phyloP scores from a whole-genome alignment of 2,888 invertebrate genomes.

The Campopleginae sp. region DNA sequence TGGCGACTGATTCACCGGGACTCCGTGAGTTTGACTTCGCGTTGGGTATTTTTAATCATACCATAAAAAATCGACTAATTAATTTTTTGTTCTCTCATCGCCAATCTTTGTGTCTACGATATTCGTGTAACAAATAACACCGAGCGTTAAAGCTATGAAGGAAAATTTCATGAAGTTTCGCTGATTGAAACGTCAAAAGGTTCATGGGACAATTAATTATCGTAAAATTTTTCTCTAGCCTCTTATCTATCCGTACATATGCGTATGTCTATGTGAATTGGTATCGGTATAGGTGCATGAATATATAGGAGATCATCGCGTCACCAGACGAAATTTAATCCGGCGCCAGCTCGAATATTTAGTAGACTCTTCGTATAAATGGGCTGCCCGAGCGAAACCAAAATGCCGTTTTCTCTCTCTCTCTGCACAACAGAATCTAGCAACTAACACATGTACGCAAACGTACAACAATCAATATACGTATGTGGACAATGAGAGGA shows the following conservation, averaged over 20 bases:
- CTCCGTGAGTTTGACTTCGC: too few relatives aligned
- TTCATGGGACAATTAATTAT: not conserved
- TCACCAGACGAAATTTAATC: constrained; percentile 68
- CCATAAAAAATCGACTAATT: too few relatives aligned
- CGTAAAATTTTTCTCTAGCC: not conserved
- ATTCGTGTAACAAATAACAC: too few relatives aligned
- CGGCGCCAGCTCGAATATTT: constrained; percentile 70
- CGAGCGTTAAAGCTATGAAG: too few relatives aligned
- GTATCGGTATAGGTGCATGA: not conserved
- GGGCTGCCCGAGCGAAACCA: constrained; percentile 67
- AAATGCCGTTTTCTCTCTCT: constrained; percentile 57
- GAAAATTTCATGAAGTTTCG: too few relatives aligned
- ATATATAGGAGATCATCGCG: constrained; percentile 49
- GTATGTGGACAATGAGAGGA: not conserved
- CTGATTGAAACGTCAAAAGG: constrained; percentile 18
- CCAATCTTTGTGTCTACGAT: too few relatives aligned
- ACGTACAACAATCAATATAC: constrained; percentile 16
- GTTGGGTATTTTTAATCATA: too few relatives aligned
- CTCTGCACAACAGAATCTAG: constrained; percentile 37
- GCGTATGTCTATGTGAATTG: not conserved
- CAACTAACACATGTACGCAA: not conserved
- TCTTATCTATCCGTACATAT: not conserved
- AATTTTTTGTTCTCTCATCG: too few relatives aligned
- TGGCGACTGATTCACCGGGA: too few relatives aligned
- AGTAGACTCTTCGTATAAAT: constrained; percentile 70